A percentile compares a stretch with the other conserved stretches of the same genome.
Conservation (phyloP, 2,888 invertebrate species). For the Tholera decimalis region DNA sequence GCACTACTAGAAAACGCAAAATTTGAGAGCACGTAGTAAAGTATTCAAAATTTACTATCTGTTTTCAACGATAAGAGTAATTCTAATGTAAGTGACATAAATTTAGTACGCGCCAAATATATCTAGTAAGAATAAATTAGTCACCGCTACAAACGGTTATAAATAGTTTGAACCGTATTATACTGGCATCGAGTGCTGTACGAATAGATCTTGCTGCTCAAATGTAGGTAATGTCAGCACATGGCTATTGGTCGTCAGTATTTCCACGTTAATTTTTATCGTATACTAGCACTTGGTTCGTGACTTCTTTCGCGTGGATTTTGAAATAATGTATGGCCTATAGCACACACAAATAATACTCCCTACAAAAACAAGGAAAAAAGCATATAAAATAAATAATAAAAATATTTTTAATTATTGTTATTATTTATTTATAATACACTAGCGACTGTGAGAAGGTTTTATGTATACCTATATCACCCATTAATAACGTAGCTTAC, state of each 20-base stretch:
- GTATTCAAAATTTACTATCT: slow-evolving; percentile 51
- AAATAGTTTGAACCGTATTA: slow-evolving; percentile 73
- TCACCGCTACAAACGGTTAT: slow-evolving; percentile 72
- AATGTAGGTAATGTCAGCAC: slow-evolving; percentile 15
- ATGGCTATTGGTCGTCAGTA: background rate
- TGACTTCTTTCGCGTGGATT: too few species aligned
- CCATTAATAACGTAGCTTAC: too few species aligned
- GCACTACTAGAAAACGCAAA: background rate
- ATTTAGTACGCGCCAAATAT: slow-evolving; percentile 69
- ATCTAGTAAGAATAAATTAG: slow-evolving; percentile 73
- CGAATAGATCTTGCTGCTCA: slow-evolving; percentile 33
- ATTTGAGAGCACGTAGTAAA: slow-evolving; percentile 1
- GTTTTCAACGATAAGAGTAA: slow-evolving; percentile 48
- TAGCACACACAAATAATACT: too few species aligned
- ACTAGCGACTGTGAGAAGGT: too few species aligned
- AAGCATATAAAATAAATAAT: too few species aligned
- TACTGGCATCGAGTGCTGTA: slow-evolving; percentile 55
- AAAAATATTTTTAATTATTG: too few species aligned
- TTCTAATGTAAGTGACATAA: slow-evolving; percentile 64
- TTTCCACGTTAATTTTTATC: too few species aligned
- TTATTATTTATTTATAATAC: too few species aligned
- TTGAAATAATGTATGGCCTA: background rate
- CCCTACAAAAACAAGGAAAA: too few species aligned
- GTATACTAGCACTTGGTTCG: too few species aligned
- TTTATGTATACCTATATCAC: too few species aligned